phyloP scores from a whole-genome alignment of 2,888 invertebrate species.

The Campoplex capitator region DNA sequence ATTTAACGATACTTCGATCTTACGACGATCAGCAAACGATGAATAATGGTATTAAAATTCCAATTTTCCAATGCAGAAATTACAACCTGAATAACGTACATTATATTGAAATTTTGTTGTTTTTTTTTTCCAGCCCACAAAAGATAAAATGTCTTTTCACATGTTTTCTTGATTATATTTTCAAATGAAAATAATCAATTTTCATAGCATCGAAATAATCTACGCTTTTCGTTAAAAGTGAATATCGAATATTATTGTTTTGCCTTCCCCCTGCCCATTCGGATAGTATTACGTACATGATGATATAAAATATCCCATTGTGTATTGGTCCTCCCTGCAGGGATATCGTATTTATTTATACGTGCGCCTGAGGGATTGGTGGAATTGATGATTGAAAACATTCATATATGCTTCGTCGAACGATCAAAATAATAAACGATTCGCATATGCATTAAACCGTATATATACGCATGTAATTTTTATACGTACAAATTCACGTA shows the following conservation, averaged over 20 bases:
- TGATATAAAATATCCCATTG: constrained; percentile 16
- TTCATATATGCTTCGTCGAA: constrained; percentile 6
- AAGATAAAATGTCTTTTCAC: not conserved
- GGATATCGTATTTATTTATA: constrained; percentile 12
- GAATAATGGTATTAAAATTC: not conserved
- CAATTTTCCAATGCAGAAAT: not conserved
- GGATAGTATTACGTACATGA: constrained; percentile 12
- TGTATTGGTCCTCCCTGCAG: not conserved
- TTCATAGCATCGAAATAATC: not conserved
- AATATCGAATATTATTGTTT: not conserved
- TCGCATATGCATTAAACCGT: constrained; percentile 19
- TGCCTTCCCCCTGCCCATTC: not conserved
- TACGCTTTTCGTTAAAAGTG: not conserved
- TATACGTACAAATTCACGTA: constrained; percentile 13
- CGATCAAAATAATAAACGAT: constrained; percentile 35
- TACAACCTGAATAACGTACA: not conserved
- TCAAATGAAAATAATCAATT: not conserved
- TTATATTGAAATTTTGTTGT: not conserved
- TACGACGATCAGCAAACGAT: not conserved
- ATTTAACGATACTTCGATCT: not conserved
- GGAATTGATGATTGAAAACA: constrained; percentile 17
- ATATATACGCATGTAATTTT: constrained; percentile 3
- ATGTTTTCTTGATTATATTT: not conserved
- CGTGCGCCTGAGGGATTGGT: constrained; percentile 11
- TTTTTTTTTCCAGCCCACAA: not conserved